phyloP scores from a whole-genome alignment of 2,113 vertebrate genomes.

The Madoqua kirkii region DNA sequence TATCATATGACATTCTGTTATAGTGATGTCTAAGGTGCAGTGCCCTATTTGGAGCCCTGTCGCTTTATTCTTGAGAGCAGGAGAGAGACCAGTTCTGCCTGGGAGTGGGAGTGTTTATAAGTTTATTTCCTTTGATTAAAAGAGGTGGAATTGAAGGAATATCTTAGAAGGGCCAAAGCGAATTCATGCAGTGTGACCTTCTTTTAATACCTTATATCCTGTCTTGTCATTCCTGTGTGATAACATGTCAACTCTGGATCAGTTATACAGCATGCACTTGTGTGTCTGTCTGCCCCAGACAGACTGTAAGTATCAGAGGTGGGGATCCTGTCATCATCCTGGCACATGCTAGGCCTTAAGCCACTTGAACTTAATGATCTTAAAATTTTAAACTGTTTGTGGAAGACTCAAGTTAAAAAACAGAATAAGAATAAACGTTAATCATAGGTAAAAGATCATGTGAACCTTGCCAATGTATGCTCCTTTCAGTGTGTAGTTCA shows the following conservation, averaged over 20 bases:
- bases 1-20: not conserved
- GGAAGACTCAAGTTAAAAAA: slow-evolving; percentile 8
- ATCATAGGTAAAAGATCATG: not conserved
- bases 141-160: not conserved
- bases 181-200: not conserved
- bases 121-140: not conserved
- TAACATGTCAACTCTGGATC: not conserved
- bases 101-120: not conserved
- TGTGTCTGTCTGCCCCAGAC: not conserved
- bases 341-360: not conserved
- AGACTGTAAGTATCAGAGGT: not conserved
- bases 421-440: not conserved
- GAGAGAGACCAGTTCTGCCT: not conserved
- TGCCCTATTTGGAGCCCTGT: not conserved
- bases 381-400: not conserved
- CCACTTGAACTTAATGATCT: not conserved
- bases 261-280: not conserved
- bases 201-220: not conserved
- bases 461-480: not conserved
- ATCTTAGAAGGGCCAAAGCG: not conserved
- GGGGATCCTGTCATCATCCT: not conserved
- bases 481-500: not conserved
- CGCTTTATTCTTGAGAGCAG: not conserved
- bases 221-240: not conserved
- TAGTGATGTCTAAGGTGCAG: not conserved